A percentile compares a stretch with the other conserved stretches of the same genome.
Conservation (phyloP, 2,888 invertebrate genomes). For the Pantelozetes paolii region DNA sequence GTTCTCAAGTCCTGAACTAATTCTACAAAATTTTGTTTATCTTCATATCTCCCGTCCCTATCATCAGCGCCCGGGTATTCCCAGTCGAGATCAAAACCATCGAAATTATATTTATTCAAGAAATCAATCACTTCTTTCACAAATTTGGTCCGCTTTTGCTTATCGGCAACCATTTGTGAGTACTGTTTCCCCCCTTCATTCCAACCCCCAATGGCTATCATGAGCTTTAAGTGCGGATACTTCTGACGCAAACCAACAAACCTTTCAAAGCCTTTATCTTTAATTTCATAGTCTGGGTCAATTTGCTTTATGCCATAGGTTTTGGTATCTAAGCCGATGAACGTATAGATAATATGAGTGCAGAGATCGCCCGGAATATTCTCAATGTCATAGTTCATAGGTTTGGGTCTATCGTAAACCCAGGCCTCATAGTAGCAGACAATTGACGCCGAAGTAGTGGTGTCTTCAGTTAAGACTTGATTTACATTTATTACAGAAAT, state of each 20-base stretch:
- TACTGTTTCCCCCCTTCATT: slow-evolving; percentile 46
- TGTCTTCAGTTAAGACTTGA: too few species aligned
- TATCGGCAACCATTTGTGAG: slow-evolving; percentile 49
- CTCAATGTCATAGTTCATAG: slow-evolving; percentile 48
- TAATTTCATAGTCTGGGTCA: slow-evolving; percentile 62
- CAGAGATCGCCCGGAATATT: slow-evolving; percentile 48
- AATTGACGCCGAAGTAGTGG: slow-evolving; percentile 43
- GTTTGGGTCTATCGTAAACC: slow-evolving; percentile 48
- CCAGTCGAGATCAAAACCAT: slow-evolving; percentile 54
- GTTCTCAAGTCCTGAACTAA: slow-evolving; percentile 63
- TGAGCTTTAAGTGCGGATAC: slow-evolving; percentile 50
- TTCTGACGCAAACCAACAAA: slow-evolving; percentile 45
- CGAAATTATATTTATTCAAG: slow-evolving; percentile 51
- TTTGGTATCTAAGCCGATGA: slow-evolving; percentile 46
- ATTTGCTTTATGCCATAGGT: slow-evolving; percentile 47
- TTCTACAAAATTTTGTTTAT: slow-evolving; percentile 72
- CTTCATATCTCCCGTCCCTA: slow-evolving; percentile 58
- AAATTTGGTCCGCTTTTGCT: slow-evolving; percentile 55
- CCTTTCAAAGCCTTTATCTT: slow-evolving; percentile 58
- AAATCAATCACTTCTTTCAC: slow-evolving; percentile 55
- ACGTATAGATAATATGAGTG: slow-evolving; percentile 48
- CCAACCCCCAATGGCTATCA: slow-evolving; percentile 48
- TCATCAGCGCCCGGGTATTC: slow-evolving; percentile 56
- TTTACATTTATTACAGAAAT: too few species aligned
- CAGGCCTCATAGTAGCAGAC: slow-evolving; percentile 49